Evolutionary conservation across 2,888 invertebrate genomes (phyloP), one percentile per base, ranked within the genome.

Genomic region (Tinea pellionella): DNA sequence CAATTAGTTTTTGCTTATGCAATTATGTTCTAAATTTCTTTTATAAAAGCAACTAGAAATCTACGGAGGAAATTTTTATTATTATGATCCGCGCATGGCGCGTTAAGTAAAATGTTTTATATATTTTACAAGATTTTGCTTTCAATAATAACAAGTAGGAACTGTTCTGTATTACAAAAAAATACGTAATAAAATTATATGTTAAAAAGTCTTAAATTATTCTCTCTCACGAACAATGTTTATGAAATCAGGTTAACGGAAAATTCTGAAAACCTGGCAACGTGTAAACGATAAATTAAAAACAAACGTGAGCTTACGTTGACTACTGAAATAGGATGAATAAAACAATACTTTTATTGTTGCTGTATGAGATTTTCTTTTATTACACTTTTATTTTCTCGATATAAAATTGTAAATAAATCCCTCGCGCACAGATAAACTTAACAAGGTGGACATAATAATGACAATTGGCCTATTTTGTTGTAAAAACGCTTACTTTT

Each of bases 371-470:
- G 29, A 51, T 57, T 58, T 16, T 30, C 19, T 63, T 64, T 62
- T 62, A 64, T 58, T 16, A 58, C 62, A 9, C 57, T 64, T 62
- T 62, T 64, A 63, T 62, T 61, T 59, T 61, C 47, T 37, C 53
- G 19, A 19, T n/a, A 55, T 55, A 55, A 55, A 55, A 55, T 18
- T 55, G 55, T 55, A 55, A 55, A 55, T 55, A 55, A 55, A 47
- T 47, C 47, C 47, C 2, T 4, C 13, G 47, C 47, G 6, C 15
- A 13, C 12, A 47, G 2, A 47, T 37, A 12, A 37, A 37, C 37
- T 37, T 37, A 37, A 37, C 37, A 37, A 6, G 37, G 37, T 37
- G 37, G 37, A 37, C 11, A 9, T 12, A 37, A 37, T 37, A 37
- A 37, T 37, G 37, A 37, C 37, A 37, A 37, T 37, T 37, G 37